Base-by-base conservation (phyloP, 2,113 vertebrate species). In the Malurus alboscapulatus region DNA sequence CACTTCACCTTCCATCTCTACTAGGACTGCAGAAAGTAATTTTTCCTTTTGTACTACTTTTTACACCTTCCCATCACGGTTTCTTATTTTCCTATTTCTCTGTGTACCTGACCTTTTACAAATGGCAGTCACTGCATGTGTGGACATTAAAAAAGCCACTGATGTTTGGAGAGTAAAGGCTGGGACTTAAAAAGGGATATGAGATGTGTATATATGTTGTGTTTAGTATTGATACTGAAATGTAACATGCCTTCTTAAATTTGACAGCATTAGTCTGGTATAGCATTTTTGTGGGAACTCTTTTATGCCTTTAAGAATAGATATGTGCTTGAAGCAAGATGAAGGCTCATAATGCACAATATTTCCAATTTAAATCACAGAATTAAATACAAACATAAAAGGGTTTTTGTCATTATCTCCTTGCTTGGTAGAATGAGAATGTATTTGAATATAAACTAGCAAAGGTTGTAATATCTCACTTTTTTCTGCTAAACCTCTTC, bases 301-400 rank as follows among this genome's bases (percentile, higher is more conserved):
- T 88, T 84, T 53, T 80, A 76, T 81, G 44, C 36, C 40, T 92
- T 84, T 82, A 88, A 86, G 54, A 67, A 91, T 53, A 57, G 6
- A 7, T 20, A 14, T 15, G 36, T 58, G 18, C 6, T 81, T 84
- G 67, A 87, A 92, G 68, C 20, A 27, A 59, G 48, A 36, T 89
- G 86, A 91, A 94, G 62, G 53, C 17, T 74, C 48, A 42, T 72
- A 84, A 91, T 94, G 90, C 79, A 83, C 24, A 42, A 7, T 66
- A 88, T 74, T 83, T 55, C 58, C 29, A 55, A n/a, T 30, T 62
- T 87, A 88, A 95, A 90, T n/a, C 7, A 3, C 66, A 61, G 72
- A 78, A 95, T 91, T 79, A 89, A 90, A 80, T 86, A 47, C 83
- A 97, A 97, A 95, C 21, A 86, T 90, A 30, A 62, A 95, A 86